Percentiles rank a stretch among this genome's conserved stretches.
phyloP scores from a whole-genome alignment of 2,888 invertebrate genomes.

The Pterobdella sp. region DNA sequence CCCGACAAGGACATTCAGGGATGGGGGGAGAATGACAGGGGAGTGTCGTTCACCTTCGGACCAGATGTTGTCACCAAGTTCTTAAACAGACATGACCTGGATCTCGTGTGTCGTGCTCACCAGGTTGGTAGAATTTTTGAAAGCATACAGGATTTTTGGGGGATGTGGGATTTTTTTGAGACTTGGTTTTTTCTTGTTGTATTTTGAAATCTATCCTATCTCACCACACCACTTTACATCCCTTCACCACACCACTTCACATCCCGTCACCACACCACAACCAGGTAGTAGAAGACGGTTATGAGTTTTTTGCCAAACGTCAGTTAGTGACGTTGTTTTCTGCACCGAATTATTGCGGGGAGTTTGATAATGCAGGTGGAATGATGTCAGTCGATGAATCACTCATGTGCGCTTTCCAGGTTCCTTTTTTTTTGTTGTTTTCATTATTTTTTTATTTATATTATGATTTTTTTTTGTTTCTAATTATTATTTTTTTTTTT shows the following conservation, averaged over 20 bases:
- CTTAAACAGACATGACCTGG: slow-evolving; percentile 86
- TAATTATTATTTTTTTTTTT: neutral
- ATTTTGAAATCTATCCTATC: no score
- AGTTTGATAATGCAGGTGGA: slow-evolving; percentile 57
- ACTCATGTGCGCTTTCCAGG: slow-evolving; percentile 92
- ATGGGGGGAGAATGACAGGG: slow-evolving; percentile 97
- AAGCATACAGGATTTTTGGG: neutral
- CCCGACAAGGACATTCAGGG: slow-evolving; percentile 62
- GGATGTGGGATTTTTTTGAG: no score
- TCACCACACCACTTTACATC: no score
- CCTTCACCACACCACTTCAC: no score
- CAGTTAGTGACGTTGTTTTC: slow-evolving; percentile 96
- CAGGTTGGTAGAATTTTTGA: slow-evolving; percentile 59
- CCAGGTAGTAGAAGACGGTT: slow-evolving; percentile 94
- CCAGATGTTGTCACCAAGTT: slow-evolving; percentile 80
- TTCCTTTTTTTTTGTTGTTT: slow-evolving; percentile 36
- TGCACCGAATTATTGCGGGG: slow-evolving; percentile 91
- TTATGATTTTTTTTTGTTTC: neutral
- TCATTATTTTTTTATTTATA: neutral
- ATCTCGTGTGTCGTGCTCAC: slow-evolving; percentile 93
- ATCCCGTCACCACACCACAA: no score
- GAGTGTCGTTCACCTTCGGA: slow-evolving; percentile 95
- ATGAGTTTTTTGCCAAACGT: slow-evolving; percentile 96
- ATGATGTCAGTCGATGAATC: slow-evolving; percentile 82
- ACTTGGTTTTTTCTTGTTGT: no score